Conservation (phyloP, 1,140 invertebrate genomes). For the Drosophila oshimai region DNA sequence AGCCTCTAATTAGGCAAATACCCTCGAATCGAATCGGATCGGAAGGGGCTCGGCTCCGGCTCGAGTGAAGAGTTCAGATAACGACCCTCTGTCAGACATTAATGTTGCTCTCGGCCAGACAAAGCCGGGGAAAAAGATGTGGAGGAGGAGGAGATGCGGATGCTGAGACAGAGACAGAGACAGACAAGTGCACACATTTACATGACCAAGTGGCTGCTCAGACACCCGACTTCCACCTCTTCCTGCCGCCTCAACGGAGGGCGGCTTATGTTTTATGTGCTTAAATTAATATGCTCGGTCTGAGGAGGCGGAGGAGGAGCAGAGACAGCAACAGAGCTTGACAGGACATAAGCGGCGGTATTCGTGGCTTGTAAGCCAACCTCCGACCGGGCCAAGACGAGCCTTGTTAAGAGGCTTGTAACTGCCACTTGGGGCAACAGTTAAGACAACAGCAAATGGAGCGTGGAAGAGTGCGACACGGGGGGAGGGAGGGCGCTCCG, state of each 20-base stretch:
- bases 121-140: not conserved
- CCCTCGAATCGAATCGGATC: slow-evolving; percentile 3
- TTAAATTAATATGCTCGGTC: slow-evolving; percentile 71
- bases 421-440: slow-evolving; percentile 67
- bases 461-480: no score
- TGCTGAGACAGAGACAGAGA: slow-evolving; percentile 27
- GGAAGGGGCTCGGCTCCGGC: slow-evolving; percentile 15
- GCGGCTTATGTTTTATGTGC: slow-evolving; percentile 68
- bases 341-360: slow-evolving; percentile 25
- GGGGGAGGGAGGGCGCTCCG: not conserved
- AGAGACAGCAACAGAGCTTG: slow-evolving; percentile 7
- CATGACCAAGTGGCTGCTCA: slow-evolving; percentile 67
- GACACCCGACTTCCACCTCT: not conserved
- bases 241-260: not conserved
- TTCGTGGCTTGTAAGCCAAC: slow-evolving; percentile 43
- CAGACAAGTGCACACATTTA: slow-evolving; percentile 68
- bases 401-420: slow-evolving; percentile 56
- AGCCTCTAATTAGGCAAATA: slow-evolving; percentile 1
- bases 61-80: slow-evolving; percentile 74
- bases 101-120: slow-evolving; percentile 17
- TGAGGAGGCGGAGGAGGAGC: not conserved
- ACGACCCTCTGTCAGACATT: slow-evolving; percentile 48
- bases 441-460: slow-evolving; percentile 34
- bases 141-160: not conserved
- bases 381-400: slow-evolving; percentile 4